phyloP scores from a whole-genome alignment of 2,113 vertebrate species.

The Condylura cristata region DNA sequence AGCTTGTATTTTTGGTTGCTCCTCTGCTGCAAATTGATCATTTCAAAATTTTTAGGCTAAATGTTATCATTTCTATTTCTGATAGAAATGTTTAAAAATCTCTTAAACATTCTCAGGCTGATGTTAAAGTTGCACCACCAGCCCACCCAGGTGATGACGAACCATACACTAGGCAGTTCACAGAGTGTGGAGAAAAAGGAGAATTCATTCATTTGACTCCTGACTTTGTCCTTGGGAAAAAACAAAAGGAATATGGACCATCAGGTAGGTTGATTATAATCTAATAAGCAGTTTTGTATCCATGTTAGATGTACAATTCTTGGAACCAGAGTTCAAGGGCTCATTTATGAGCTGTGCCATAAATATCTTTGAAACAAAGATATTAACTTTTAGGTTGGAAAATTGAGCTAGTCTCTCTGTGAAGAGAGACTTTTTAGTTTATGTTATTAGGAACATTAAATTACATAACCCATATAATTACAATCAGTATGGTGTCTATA shows the following conservation, averaged over 20 bases:
- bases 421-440: neutral
- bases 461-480: neutral
- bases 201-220: constrained; percentile 85
- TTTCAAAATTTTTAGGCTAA: neutral
- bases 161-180: constrained; percentile 84
- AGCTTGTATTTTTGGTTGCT: neutral
- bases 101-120: constrained; percentile 79
- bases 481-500: neutral
- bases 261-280: constrained; percentile 78
- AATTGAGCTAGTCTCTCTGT: neutral
- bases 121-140: constrained; percentile 79
- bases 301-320: neutral
- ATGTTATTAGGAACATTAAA: neutral
- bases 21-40: neutral
- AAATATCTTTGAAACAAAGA: neutral
- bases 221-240: constrained; percentile 79
- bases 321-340: neutral
- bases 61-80: neutral
- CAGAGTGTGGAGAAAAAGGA: constrained; percentile 75
- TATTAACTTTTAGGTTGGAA: neutral
- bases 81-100: neutral
- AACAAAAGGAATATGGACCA: constrained; percentile 78
- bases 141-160: constrained; percentile 68
- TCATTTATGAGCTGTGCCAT: neutral
- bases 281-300: neutral